Percentiles rank a stretch among this genome's conserved stretches.
Conservation (phyloP, 2,888 invertebrate genomes). For the Ischnus inquisitorius region DNA sequence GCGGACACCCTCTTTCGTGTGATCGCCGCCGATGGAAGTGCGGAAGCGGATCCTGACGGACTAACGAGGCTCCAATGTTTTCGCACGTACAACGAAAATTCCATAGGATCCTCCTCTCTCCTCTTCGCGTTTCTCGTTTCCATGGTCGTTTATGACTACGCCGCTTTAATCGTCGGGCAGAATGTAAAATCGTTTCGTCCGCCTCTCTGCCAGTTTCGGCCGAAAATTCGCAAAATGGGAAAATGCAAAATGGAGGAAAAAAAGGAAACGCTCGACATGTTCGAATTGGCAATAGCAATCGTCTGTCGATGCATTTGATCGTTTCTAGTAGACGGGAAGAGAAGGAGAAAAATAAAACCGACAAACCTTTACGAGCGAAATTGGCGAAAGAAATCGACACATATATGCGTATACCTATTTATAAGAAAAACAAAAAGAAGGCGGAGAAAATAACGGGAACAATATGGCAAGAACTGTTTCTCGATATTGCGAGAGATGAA, state of each 20-base stretch:
- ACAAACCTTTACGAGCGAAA: background rate
- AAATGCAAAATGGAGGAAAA: background rate
- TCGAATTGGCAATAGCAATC: background rate
- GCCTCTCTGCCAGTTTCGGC: background rate
- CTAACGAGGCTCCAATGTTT: constrained; percentile 59
- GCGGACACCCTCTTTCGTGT: constrained; percentile 14
- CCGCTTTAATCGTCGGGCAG: background rate
- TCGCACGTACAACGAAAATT: constrained; percentile 55
- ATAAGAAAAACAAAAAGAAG: constrained; percentile 10
- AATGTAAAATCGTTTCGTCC: background rate
- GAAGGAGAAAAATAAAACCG: constrained; percentile 8
- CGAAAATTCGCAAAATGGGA: background rate
- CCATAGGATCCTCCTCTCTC: constrained; percentile 24
- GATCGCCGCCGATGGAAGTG: constrained; percentile 16
- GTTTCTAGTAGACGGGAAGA: background rate
- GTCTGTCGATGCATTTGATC: background rate
- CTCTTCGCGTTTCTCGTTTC: constrained; percentile 3
- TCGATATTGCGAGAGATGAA: constrained; percentile 65
- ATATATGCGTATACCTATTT: background rate
- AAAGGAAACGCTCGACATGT: background rate
- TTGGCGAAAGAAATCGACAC: background rate
- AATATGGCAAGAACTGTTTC: constrained; percentile 19
- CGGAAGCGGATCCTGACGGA: constrained; percentile 40
- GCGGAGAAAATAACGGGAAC: constrained; percentile 6
- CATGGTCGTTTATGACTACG: background rate